Evolutionary conservation across 2,888 invertebrate genomes (phyloP).

Genomic region (Tridacna gigas): DNA sequence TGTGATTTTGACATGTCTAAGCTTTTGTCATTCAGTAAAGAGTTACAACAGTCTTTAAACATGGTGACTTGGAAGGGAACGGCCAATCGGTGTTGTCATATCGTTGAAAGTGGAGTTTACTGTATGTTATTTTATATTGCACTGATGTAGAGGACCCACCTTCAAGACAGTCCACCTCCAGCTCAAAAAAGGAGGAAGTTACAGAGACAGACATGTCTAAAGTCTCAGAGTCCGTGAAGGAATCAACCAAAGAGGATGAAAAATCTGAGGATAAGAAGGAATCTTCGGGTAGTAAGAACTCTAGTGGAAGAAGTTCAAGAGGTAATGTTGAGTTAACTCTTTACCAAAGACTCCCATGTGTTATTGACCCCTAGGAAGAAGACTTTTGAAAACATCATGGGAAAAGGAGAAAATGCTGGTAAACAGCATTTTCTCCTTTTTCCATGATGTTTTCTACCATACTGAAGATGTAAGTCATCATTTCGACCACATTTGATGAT

Average conservation of each 20-base stretch:
- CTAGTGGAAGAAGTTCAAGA: constrained; percentile 71
- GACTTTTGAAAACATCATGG: background rate
- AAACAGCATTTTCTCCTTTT: background rate
- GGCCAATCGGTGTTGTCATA: too few species aligned
- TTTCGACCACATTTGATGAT: too few species aligned
- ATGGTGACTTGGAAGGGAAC: too few species aligned
- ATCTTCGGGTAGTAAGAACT: constrained; percentile 67
- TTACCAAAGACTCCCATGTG: background rate
- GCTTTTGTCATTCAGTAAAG: too few species aligned
- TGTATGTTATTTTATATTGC: background rate
- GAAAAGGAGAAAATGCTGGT: background rate
- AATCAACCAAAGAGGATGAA: constrained; percentile 36
- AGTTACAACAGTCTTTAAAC: too few species aligned
- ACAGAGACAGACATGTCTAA: constrained; percentile 51
- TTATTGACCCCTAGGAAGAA: background rate
- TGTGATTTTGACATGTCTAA: too few species aligned
- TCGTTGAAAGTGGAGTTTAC: background rate
- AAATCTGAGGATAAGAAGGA: constrained; percentile 64
- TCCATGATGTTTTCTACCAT: too few species aligned
- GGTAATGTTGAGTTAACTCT: constrained; percentile 45
- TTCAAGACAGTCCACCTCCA: constrained; percentile 64
- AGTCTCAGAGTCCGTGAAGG: constrained; percentile 57
- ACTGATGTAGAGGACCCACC: constrained; percentile 4
- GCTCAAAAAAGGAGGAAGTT: constrained; percentile 52
- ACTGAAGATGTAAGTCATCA: too few species aligned